Percentiles rank a stretch among this genome's conserved stretches.
These are phyloP conservation scores for Megalops atlanticus DNA, from an alignment of 2,113 vertebrate genomes.

Conservation along the genomic window DNA sequence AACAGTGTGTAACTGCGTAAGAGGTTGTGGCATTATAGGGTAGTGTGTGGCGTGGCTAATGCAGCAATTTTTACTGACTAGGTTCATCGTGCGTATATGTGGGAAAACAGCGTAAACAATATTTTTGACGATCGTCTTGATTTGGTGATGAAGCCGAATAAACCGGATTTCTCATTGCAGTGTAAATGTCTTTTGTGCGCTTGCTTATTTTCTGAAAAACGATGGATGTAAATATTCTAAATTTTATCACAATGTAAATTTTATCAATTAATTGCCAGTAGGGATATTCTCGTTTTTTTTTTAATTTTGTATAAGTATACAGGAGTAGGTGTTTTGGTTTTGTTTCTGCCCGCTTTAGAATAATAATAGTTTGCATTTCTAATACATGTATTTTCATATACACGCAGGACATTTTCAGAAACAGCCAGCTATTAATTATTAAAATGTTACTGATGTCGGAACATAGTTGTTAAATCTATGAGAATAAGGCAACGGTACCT, in stretches of 20 bases:
- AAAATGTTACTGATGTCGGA: too few relatives aligned
- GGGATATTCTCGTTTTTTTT: too few relatives aligned
- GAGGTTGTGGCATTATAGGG: not conserved
- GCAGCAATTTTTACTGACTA: not conserved
- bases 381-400: too few relatives aligned
- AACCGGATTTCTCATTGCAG: not conserved
- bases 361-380: too few relatives aligned
- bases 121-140: not conserved
- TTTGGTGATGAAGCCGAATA: not conserved
- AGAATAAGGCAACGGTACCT: not conserved
- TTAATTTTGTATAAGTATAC: too few relatives aligned
- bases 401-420: too few relatives aligned
- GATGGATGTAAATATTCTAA: not conserved
- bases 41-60: not conserved
- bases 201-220: not conserved
- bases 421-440: too few relatives aligned
- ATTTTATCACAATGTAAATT: not conserved
- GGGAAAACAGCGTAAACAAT: not conserved
- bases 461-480: not conserved
- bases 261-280: not conserved
- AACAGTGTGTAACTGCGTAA: not conserved
- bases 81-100: not conserved
- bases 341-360: too few relatives aligned
- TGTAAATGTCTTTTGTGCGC: not conserved
- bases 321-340: too few relatives aligned